Evolutionary conservation across 2,888 invertebrate species (phyloP), one percentile per base, ranked within the genome.

Genomic region (Mythimna ferrago): DNA sequence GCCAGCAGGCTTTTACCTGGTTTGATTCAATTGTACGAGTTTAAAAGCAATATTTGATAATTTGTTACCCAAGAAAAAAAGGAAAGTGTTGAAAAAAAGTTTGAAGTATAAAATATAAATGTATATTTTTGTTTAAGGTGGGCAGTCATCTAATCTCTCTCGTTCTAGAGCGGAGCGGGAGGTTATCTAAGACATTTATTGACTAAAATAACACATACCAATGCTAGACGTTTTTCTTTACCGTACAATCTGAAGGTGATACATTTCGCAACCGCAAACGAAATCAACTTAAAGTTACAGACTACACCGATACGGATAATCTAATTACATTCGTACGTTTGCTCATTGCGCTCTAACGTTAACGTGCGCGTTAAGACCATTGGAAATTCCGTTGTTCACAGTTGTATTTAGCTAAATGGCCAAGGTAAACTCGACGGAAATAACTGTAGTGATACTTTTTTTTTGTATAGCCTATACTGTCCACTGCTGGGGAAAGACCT

Each of bases 291-390:
- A 62, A 76, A 73, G 51, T 66, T 58, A 73, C 70, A 65, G 64
- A 73, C 80, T 73, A 77, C 80, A 73, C 14, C 48, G 75, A 78
- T 83, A 68, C 73, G 71, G 58, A 68, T 85, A 78, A 82, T 76
- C 61, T 68, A 72, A 85, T 76, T 82, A 76, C 69, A 60, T 76
- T 72, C 35, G 62, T 69, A 72, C 75, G 57, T 81, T 78, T 65
- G 72, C 70, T 71, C 66, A 65, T 75, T 68, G 83, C 48, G 56
- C 26, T 73, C 32, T 58, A 72, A 76, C 83, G 71, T 73, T 66
- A 82, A 77, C 80, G 66, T 53, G 38, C 35, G 64, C 78, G 68
- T 75, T 81, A 81, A 56, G 9, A 44, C 61, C 32, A 62, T 74
- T 69, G 38, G 66, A 75, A 76, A 71, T 69, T 51, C 19, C 56